Evolutionary conservation across 2,797 vertebrate genomes (phyloP), one percentile per base, ranked within the genome.

Genomic region (Crax fasciolata): DNA sequence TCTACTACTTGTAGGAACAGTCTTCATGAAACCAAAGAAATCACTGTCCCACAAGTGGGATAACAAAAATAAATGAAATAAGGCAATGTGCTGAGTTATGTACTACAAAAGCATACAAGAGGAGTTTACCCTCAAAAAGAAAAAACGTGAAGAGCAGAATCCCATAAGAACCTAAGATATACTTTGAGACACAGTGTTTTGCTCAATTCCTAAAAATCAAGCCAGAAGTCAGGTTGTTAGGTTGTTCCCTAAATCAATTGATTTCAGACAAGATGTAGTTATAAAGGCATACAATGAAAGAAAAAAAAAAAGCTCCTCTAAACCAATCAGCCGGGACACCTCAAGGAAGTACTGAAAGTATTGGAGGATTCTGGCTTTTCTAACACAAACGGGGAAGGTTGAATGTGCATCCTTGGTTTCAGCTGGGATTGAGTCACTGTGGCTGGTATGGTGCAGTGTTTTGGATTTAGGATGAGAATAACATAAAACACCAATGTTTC

Each of bases 161-260:
- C 25, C 66, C 19, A 3, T 43, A 16, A 43, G 52, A 78, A 35
- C 58, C 21, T 71, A 8, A 48, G 55, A 19, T 78, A 59, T 25
- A 4, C 52, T 74, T 75, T 76, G 35, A 55, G 35, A 41, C 32
- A 28, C 49, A 77, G 68, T 95, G 35, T 4, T 89, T 63, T 87
- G 44, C 62, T 93, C 46, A 77, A 3, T 70, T 96, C 55, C 13
- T 92, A 76, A 80, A 25, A 74, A 54, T 52, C 61, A 82, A 93
- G 68, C 16, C 30, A 27, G 63, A 90, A 68, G 11, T 51, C 24
- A 51, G 49, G 76, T 54, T 44, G 76, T 54, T 44, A 90, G 17
- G 23, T 51, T 83, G 74, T 65, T 68, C 52, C 17, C 20, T 74
- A 21, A 91, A 92, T 91, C 51, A 43, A 16, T 4, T 76, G 28